Conservation (phyloP, 2,888 invertebrate genomes). For the Dryobota labecula region DNA sequence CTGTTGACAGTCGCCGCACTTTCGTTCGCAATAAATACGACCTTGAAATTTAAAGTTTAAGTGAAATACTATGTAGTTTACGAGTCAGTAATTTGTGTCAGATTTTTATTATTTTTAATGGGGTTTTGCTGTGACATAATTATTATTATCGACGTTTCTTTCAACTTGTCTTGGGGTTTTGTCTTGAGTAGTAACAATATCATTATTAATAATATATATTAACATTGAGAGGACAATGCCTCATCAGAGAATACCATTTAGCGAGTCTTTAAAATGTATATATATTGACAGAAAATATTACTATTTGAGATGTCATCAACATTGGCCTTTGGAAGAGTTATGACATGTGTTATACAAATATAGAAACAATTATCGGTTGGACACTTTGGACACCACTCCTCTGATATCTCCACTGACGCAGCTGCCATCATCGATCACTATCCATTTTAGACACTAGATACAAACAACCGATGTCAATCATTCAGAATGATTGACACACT, state of each 20-base stretch:
- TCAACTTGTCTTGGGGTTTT: neutral
- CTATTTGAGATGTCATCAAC: neutral
- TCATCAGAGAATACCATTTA: neutral
- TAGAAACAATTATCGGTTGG: slow-evolving; percentile 6
- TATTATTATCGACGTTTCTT: slow-evolving; percentile 5
- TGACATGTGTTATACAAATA: neutral
- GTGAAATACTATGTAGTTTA: slow-evolving; percentile 36
- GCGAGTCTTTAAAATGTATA: neutral
- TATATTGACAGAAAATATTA: neutral
- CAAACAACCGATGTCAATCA: slow-evolving; percentile 36
- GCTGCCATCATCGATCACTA: slow-evolving; percentile 37
- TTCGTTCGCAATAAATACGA: slow-evolving; percentile 36
- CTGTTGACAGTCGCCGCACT: slow-evolving; percentile 33
- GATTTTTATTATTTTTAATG: slow-evolving; percentile 6
- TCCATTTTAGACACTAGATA: slow-evolving; percentile 25
- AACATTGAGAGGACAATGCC: neutral
- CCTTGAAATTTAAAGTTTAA: slow-evolving; percentile 57
- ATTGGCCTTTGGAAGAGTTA: neutral
- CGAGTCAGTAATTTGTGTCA: slow-evolving; percentile 1
- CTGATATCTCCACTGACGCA: slow-evolving; percentile 8
- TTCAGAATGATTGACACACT: slow-evolving; percentile 36
- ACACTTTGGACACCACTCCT: neutral
- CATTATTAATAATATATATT: neutral
- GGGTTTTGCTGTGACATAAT: slow-evolving; percentile 9
- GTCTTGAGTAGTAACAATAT: neutral